Evolutionary conservation across 2,797 vertebrate species (phyloP).

Genomic region (Onychomys torridus): DNA sequence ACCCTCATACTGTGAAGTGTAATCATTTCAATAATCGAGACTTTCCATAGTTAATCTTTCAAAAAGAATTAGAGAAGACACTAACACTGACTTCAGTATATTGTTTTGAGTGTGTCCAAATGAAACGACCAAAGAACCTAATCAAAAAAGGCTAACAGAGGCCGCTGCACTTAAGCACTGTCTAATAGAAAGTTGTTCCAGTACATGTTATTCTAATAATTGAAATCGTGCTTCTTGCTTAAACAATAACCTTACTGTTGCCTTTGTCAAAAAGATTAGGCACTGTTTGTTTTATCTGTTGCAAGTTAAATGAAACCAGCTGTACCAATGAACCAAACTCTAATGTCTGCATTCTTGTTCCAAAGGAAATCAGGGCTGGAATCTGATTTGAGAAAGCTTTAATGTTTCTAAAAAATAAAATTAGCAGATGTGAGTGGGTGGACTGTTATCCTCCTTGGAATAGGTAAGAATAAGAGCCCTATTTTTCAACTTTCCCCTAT

Average conservation of each 20-base stretch:
- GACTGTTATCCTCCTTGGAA: slow-evolving; percentile 1
- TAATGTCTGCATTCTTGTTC: slow-evolving; percentile 18
- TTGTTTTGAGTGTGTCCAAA: not conserved
- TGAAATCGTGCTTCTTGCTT: slow-evolving; percentile 65
- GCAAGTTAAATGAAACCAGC: slow-evolving; percentile 74
- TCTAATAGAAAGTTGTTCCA: slow-evolving; percentile 44
- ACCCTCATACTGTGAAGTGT: not conserved
- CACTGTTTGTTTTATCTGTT: slow-evolving; percentile 71
- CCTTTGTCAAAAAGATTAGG: slow-evolving; percentile 70
- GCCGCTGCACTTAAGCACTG: not conserved
- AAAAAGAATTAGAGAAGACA: not conserved
- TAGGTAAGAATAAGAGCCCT: slow-evolving; percentile 38
- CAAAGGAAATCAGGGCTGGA: slow-evolving; percentile 32
- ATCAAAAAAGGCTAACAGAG: slow-evolving; percentile 47
- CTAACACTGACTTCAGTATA: not conserved
- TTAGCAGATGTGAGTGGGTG: slow-evolving; percentile 19
- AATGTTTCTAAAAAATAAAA: slow-evolving; percentile 47
- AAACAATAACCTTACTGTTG: slow-evolving; percentile 71
- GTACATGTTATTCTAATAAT: slow-evolving; percentile 41
- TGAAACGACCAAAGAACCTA: slow-evolving; percentile 62
- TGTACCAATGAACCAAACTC: slow-evolving; percentile 47
- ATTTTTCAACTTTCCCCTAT: slow-evolving; percentile 35
- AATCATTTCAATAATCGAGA: slow-evolving; percentile 27
- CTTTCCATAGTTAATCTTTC: not conserved
- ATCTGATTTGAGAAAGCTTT: slow-evolving; percentile 21